These are phyloP conservation scores for Muscidifurax raptorellus DNA, from an alignment of 1,140 invertebrate species.

Conservation along the genomic window DNA sequence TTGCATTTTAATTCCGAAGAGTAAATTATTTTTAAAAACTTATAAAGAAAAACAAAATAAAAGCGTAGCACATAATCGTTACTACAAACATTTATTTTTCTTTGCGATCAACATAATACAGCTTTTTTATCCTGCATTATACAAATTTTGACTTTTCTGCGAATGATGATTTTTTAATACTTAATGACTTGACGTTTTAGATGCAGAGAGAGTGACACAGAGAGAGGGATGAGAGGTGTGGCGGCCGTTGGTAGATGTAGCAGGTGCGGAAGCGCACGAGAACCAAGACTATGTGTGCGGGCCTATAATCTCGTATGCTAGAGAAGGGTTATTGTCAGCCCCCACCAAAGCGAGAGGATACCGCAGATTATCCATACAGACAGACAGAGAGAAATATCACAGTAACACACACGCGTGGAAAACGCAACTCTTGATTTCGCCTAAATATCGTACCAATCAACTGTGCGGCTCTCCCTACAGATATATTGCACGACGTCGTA, in stretches of 20 bases:
- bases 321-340: slow-evolving; percentile 54
- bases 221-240: slow-evolving; percentile 66
- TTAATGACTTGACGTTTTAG: slow-evolving; percentile 60
- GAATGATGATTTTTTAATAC: background rate
- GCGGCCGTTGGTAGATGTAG: slow-evolving; percentile 69
- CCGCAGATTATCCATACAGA: slow-evolving; percentile 48
- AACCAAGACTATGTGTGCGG: slow-evolving; percentile 70
- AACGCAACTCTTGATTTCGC: slow-evolving; percentile 39
- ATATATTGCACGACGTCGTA: slow-evolving; percentile 13
- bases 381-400: slow-evolving; percentile 14
- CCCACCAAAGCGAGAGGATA: slow-evolving; percentile 53
- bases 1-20: slow-evolving; percentile 28
- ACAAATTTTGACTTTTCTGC: background rate
- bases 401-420: slow-evolving; percentile 17
- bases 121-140: background rate
- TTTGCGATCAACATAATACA: background rate
- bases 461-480: slow-evolving; percentile 28
- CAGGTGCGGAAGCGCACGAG: slow-evolving; percentile 68
- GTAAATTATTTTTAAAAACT: slow-evolving; percentile 34
- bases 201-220: slow-evolving; percentile 68
- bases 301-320: slow-evolving; percentile 66
- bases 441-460: slow-evolving; percentile 38
- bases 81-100: background rate
- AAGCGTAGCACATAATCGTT: background rate
- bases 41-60: slow-evolving; percentile 17